These are phyloP conservation scores for Hypocryptadius cinnamomeus DNA, from an alignment of 2,113 vertebrate species.

Conservation along the genomic window DNA sequence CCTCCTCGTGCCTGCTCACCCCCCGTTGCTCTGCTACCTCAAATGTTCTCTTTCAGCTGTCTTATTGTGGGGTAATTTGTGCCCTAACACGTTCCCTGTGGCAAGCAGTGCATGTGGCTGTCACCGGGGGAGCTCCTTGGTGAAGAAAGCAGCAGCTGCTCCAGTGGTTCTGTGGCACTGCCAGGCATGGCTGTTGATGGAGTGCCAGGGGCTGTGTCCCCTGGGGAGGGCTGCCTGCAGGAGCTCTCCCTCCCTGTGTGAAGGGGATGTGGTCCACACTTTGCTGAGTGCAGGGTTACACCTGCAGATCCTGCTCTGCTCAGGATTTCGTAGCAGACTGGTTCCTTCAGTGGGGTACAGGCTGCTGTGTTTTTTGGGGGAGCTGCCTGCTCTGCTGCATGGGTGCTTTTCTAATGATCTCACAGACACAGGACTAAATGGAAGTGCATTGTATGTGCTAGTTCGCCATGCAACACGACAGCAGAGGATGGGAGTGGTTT, in stretches of 20 bases:
- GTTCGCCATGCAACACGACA: accelerated
- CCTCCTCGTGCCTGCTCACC: background rate
- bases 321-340: accelerated
- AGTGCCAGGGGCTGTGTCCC: background rate
- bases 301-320: background rate
- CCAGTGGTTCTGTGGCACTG: background rate
- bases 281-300: background rate
- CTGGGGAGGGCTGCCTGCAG: background rate
- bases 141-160: background rate
- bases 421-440: background rate
- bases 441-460: background rate
- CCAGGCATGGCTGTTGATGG: accelerated
- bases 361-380: accelerated
- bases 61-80: background rate
- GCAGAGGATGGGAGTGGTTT: background rate
- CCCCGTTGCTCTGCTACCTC: background rate
- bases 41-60: background rate
- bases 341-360: accelerated
- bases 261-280: accelerated
- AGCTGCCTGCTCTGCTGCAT: background rate
- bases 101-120: background rate
- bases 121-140: background rate
- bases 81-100: background rate
- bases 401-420: background rate
- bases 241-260: background rate